Evolutionary conservation across 2,797 vertebrate genomes (phyloP).

Genomic region (Prunella strophiata): DNA sequence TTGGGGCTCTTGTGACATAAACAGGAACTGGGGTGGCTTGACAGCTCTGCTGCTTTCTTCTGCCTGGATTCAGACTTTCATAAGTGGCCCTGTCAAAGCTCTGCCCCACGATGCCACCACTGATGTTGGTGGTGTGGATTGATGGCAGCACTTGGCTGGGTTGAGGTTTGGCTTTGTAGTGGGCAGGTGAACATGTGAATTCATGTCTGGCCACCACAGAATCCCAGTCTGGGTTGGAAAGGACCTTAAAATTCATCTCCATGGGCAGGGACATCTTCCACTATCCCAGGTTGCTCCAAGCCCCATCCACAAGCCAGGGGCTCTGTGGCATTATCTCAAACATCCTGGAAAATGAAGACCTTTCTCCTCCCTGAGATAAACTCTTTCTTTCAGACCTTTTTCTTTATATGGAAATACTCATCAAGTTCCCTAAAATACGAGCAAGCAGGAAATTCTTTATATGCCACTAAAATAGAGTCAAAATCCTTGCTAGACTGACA

Average conservation of each 20-base stretch:
- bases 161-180: background rate
- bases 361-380: background rate
- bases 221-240: background rate
- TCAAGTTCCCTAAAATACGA: background rate
- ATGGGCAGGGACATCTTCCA: no score
- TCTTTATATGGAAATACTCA: slow-evolving; percentile 1
- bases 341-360: background rate
- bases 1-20: background rate
- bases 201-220: background rate
- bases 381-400: background rate
- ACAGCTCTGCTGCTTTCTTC: background rate
- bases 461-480: background rate
- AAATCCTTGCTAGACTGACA: background rate
- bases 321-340: background rate
- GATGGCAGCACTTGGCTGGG: background rate
- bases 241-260: background rate
- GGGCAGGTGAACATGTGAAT: background rate
- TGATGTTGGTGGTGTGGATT: fast-evolving
- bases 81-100: background rate
- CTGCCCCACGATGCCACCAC: fast-evolving
- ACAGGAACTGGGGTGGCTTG: background rate
- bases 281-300: background rate
- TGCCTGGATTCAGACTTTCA: background rate
- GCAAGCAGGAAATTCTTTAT: slow-evolving; percentile 7
- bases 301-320: fast-evolving